phyloP scores from a whole-genome alignment of 2,113 vertebrate genomes.

The Equus przewalskii region DNA sequence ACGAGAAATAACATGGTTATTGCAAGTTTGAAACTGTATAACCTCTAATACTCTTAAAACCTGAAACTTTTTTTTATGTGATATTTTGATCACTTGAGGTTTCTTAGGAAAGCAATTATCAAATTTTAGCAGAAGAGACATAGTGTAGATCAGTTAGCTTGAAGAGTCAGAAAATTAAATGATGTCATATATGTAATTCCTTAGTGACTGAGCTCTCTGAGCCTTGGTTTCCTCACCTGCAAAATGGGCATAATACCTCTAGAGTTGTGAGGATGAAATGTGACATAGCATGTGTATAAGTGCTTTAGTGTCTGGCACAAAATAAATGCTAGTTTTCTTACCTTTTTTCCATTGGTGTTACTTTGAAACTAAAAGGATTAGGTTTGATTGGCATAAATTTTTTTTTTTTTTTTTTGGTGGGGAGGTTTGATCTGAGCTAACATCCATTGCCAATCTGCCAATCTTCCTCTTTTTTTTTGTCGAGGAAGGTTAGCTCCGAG shows the following conservation, averaged over 20 bases:
- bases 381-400: not conserved
- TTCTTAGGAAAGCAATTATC: slow-evolving; percentile 51
- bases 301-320: not conserved
- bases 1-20: not conserved
- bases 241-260: not conserved
- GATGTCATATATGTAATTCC: not conserved
- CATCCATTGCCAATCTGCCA: too few species aligned
- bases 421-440: too few species aligned
- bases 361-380: not conserved
- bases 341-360: not conserved
- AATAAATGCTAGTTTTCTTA: slow-evolving; percentile 8
- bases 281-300: not conserved
- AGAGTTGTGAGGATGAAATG: not conserved
- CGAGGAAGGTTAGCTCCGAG: too few species aligned
- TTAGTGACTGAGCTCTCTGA: not conserved
- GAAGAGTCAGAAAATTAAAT: not conserved
- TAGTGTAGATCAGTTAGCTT: not conserved
- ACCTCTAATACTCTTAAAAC: not conserved
- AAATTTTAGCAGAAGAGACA: slow-evolving; percentile 12
- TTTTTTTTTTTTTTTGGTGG: not conserved
- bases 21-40: not conserved
- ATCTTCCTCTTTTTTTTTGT: too few species aligned
- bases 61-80: not conserved
- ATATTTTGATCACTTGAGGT: not conserved
- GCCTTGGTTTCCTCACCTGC: not conserved